These are phyloP conservation scores for Enteromius argenteus DNA, from an alignment of 2,797 vertebrate genomes.

Conservation along the genomic window DNA sequence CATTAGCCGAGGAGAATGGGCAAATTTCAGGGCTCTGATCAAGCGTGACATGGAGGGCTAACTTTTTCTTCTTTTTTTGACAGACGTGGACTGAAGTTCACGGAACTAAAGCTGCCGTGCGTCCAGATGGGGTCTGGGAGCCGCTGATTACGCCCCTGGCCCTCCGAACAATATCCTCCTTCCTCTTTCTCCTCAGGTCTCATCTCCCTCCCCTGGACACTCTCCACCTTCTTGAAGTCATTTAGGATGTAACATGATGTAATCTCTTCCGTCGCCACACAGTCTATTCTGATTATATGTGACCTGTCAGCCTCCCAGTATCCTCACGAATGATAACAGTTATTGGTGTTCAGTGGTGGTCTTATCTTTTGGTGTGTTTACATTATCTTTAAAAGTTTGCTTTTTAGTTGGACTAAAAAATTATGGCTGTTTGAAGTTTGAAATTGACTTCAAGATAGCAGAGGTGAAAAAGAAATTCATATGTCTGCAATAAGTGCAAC, in stretches of 20 bases:
- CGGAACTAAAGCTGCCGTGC: conserved; percentile 74
- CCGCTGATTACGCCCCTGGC: conserved; percentile 68
- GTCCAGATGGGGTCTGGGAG: conserved; percentile 75
- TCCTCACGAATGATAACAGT: not conserved
- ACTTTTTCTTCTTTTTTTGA: conserved; percentile 68
- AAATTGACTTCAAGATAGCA: not conserved
- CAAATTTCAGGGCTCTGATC: conserved; percentile 78
- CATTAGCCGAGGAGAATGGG: conserved; percentile 74
- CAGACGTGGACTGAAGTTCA: conserved; percentile 63
- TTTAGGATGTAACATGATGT: conserved; percentile 73
- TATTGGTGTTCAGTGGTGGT: not conserved
- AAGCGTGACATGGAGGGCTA: conserved; percentile 73
- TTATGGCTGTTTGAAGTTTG: not conserved
- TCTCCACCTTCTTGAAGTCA: conserved; percentile 66
- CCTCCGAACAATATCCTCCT: conserved; percentile 8
- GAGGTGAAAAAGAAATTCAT: not conserved
- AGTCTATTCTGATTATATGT: conserved; percentile 30
- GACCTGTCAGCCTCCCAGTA: not conserved
- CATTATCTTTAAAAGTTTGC: not conserved
- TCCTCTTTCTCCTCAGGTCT: not conserved
- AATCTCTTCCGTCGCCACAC: conserved; percentile 69
- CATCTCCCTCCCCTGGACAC: conserved; percentile 61
- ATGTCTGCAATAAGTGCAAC: not conserved
- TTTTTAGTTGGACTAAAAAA: not conserved
- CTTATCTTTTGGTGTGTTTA: not conserved